A percentile compares a stretch with the other conserved stretches of the same genome.
Evolutionary conservation across 2,888 invertebrate species (phyloP).

Genomic region (Helicoverpa assulta): DNA sequence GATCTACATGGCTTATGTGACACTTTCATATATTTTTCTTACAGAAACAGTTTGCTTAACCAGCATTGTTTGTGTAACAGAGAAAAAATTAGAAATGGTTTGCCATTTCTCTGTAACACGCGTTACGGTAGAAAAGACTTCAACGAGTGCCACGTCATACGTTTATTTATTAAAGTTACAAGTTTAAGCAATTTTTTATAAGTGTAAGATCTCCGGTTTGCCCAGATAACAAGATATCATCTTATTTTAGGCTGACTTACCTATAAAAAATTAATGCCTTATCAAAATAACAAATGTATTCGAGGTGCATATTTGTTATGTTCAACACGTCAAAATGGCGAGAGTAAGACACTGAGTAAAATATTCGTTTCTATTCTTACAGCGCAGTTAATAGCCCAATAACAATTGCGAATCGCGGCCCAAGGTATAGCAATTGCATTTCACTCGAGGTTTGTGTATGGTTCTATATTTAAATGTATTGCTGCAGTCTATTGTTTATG

Average conservation of each 20-base stretch:
- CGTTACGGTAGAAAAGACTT: conserved; percentile 37
- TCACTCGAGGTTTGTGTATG: conserved; percentile 2
- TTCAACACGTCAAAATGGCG: conserved; percentile 20
- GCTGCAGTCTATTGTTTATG: conserved; percentile 11
- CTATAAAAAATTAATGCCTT: too few species aligned
- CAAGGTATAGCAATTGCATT: conserved; percentile 38
- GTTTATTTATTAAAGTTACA: neutral
- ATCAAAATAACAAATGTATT: too few species aligned
- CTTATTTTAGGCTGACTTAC: too few species aligned
- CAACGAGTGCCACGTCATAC: conserved; percentile 21
- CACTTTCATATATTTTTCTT: too few species aligned
- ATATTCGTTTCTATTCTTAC: conserved; percentile 51
- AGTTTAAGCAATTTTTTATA: too few species aligned
- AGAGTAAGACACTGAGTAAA: conserved; percentile 34
- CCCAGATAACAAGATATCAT: too few species aligned
- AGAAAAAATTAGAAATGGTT: too few species aligned
- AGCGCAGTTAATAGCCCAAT: conserved; percentile 45
- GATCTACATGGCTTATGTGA: too few species aligned
- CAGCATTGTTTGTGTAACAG: too few species aligned
- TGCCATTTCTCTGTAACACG: neutral
- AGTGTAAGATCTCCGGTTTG: too few species aligned
- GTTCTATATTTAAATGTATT: conserved; percentile 10
- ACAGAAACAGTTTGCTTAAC: too few species aligned
- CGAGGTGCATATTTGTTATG: neutral
- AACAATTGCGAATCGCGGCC: conserved; percentile 29